phyloP scores from a whole-genome alignment of 2,888 invertebrate species.

The Adelphocoris suturalis region DNA sequence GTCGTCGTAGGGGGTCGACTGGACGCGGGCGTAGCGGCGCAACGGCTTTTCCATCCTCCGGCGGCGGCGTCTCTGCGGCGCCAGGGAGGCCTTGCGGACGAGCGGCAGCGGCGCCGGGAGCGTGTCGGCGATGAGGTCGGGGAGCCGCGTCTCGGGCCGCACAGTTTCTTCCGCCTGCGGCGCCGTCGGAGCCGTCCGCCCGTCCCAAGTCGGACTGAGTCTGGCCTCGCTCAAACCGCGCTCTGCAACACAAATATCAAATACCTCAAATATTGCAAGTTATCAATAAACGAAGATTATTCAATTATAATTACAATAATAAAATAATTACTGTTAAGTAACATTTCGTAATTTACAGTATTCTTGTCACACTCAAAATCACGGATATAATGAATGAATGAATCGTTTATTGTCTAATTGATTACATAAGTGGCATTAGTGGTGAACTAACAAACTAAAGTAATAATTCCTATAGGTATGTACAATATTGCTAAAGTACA shows the following conservation, averaged over 20 bases:
- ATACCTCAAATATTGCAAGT: background rate
- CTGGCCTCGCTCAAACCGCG: slow-evolving; percentile 1
- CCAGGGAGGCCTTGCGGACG: slow-evolving; percentile 34
- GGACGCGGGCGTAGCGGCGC: slow-evolving; percentile 43
- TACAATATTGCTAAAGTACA: no score
- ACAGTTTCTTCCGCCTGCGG: background rate
- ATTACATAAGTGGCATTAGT: no score
- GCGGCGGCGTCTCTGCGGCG: slow-evolving; percentile 38
- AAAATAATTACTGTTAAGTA: no score
- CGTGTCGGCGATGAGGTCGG: slow-evolving; percentile 61
- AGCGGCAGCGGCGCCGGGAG: slow-evolving; percentile 41
- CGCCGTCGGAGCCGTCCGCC: slow-evolving; percentile 28
- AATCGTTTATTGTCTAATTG: no score
- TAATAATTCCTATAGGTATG: no score
- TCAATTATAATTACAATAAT: no score
- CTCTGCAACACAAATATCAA: slow-evolving; percentile 33
- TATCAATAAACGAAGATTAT: no score
- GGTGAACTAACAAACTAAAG: no score
- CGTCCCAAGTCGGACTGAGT: background rate
- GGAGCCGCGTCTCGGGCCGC: slow-evolving; percentile 10
- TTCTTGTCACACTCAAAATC: no score
- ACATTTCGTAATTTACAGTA: no score
- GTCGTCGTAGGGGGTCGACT: slow-evolving; percentile 61
- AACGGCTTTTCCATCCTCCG: slow-evolving; percentile 53
- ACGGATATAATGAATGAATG: no score